Evolutionary conservation across 2,888 invertebrate genomes (phyloP).

Genomic region (Diarsia dahlii): DNA sequence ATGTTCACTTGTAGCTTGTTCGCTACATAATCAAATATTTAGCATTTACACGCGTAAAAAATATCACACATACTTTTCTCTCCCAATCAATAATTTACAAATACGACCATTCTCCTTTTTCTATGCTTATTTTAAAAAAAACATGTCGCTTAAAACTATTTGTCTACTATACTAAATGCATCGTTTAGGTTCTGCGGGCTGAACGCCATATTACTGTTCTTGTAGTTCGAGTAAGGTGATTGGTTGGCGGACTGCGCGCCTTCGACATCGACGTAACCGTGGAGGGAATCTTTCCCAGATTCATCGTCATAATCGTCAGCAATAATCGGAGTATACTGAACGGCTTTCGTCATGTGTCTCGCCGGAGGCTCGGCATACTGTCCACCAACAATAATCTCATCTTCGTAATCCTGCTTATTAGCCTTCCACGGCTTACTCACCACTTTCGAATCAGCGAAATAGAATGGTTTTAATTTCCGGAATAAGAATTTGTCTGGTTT

Average conservation of each 20-base stretch:
- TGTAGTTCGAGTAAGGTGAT: slow-evolving; percentile 86
- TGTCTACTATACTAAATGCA: slow-evolving; percentile 85
- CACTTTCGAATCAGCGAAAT: slow-evolving; percentile 65
- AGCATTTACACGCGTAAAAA: slow-evolving; percentile 1
- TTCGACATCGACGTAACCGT: slow-evolving; percentile 72
- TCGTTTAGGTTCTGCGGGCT: slow-evolving; percentile 88
- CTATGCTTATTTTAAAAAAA: not conserved
- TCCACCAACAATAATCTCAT: slow-evolving; percentile 82
- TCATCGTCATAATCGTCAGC: slow-evolving; percentile 69
- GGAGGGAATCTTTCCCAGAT: slow-evolving; percentile 51
- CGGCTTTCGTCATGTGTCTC: slow-evolving; percentile 75
- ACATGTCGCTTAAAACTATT: slow-evolving; percentile 57
- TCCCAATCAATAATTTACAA: not conserved
- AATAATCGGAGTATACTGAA: slow-evolving; percentile 71
- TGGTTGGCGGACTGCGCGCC: slow-evolving; percentile 74
- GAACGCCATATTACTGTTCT: slow-evolving; percentile 86
- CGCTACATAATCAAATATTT: slow-evolving; percentile 2
- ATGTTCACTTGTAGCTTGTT: no score
- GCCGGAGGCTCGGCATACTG: slow-evolving; percentile 87
- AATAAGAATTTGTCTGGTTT: slow-evolving; percentile 31
- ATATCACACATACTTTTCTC: slow-evolving; percentile 32
- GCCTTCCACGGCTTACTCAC: slow-evolving; percentile 73
- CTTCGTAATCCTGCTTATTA: slow-evolving; percentile 59
- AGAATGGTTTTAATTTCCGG: slow-evolving; percentile 70
- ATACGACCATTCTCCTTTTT: slow-evolving; percentile 6